Evolutionary conservation across 2,113 vertebrate genomes (phyloP), one percentile per base, ranked within the genome.

Genomic region (Brachionichthys hirsutus): DNA sequence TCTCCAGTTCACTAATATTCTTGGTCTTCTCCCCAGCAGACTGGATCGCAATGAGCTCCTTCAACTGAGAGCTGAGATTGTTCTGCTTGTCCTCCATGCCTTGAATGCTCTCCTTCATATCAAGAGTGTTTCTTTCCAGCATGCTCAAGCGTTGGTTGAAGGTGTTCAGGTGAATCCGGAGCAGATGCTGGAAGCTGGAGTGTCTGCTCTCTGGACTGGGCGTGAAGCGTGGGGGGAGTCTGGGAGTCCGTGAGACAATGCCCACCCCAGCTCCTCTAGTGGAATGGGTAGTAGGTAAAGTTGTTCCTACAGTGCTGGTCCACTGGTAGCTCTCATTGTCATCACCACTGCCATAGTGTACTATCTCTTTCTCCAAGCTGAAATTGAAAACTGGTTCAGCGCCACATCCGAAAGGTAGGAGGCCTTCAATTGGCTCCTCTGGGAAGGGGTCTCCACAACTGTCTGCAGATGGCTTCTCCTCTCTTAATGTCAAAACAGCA

Each of bases 401-500:
- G 70, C 80, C 78, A 54, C 91, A 91, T 47, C 73, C 43, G 16
- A 71, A 17, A 13, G 89, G 85, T 0, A 90, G 73, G 70, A 85
- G 72, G 61, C 75, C 77, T 6, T 87, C 83, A 36, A 73, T 41
- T 38, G 69, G 54, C 73, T 50, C 76, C 53, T 81, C 81, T 63
- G 56, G 79, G 80, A 78, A 73, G 15, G 60, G 77, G 3, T 85
- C 85, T 52, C 67, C 81, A 63, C 87, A 92, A 83, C 63, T 83
- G 79, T 90, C 87, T 35, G 80, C 62, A 62, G 85, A 66, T 2
- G 69, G 78, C 64, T 2, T 83, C 73, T 82, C 71, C 66, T 83
- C 54, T 85, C 88, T 91, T 89, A 73, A 85, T 73, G 83, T 82
- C 76, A 89, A 85, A 88, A 88, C 64, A 84, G 78, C 63, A 84